Evolutionary conservation across 2,888 invertebrate species (phyloP).

Genomic region (Campoplex nolae): DNA sequence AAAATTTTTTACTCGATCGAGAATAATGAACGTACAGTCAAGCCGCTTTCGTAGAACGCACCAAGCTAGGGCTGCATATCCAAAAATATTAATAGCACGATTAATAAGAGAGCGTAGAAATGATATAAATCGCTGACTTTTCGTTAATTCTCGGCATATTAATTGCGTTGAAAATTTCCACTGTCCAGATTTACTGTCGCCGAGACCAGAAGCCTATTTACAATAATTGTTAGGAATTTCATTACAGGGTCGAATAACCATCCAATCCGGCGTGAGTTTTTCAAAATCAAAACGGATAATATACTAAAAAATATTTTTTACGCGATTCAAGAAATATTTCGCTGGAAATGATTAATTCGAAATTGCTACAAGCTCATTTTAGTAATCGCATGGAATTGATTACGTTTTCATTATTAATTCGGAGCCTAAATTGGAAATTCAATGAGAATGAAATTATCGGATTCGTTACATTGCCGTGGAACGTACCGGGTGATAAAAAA

Average conservation of each 20-base stretch:
- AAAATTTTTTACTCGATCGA: conserved; percentile 53
- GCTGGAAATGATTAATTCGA: too few species aligned
- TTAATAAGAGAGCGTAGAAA: conserved; percentile 37
- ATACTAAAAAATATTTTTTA: neutral
- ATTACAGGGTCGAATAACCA: neutral
- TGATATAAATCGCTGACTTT: neutral
- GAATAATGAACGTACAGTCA: conserved; percentile 90
- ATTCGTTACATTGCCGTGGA: neutral
- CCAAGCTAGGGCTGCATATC: conserved; percentile 94
- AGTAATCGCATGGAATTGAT: neutral
- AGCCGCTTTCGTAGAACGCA: conserved; percentile 95
- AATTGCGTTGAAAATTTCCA: conserved; percentile 54
- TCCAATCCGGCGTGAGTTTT: neutral
- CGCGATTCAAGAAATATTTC: neutral
- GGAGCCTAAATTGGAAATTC: neutral
- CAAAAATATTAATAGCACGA: conserved; percentile 58
- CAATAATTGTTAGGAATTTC: neutral
- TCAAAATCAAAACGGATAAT: neutral
- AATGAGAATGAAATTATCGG: neutral
- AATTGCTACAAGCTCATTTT: neutral
- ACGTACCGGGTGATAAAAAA: conserved; percentile 88
- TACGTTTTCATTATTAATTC: neutral
- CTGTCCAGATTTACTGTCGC: conserved; percentile 24
- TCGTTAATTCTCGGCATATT: conserved; percentile 7
- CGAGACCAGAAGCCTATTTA: conserved; percentile 17